phyloP scores from a whole-genome alignment of 1,140 invertebrate species.

The Sinonovacula constricta region DNA sequence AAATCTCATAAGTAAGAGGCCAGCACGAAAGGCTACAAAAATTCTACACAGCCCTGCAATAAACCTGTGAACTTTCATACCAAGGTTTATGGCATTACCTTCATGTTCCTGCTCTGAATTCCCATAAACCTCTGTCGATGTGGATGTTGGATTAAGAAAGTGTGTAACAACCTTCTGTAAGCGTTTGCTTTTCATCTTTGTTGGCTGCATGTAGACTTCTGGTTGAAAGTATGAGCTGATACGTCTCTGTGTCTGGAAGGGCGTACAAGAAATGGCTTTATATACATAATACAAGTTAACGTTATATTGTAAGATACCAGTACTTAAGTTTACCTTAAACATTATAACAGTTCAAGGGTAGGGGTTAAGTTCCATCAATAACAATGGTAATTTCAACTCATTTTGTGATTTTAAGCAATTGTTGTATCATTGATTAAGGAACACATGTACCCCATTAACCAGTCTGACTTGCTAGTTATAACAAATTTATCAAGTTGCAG shows the following conservation, averaged over 20 bases:
- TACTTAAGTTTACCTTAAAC: background rate
- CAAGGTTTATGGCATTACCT: background rate
- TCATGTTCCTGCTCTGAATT: background rate
- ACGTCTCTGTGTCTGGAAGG: conserved; percentile 60
- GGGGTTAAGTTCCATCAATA: too few species aligned
- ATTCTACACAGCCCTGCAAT: background rate
- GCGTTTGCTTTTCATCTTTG: conserved; percentile 60
- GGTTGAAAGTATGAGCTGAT: conserved; percentile 67
- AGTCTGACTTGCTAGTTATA: too few species aligned
- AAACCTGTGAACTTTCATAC: background rate
- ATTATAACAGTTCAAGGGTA: too few species aligned
- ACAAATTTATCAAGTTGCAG: too few species aligned
- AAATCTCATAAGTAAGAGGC: background rate
- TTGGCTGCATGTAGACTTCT: conserved; percentile 48
- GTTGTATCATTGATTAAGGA: too few species aligned
- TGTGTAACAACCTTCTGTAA: conserved; percentile 57
- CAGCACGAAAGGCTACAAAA: background rate
- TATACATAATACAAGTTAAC: too few species aligned
- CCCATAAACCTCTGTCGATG: conserved; percentile 7
- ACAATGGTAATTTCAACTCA: too few species aligned
- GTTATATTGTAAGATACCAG: background rate
- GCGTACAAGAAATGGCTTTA: too few species aligned
- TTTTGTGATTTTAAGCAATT: too few species aligned
- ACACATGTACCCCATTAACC: too few species aligned
- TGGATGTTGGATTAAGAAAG: conserved; percentile 27